Evolutionary conservation across 2,888 invertebrate species (phyloP).

Genomic region (Melanchra persicariae): DNA sequence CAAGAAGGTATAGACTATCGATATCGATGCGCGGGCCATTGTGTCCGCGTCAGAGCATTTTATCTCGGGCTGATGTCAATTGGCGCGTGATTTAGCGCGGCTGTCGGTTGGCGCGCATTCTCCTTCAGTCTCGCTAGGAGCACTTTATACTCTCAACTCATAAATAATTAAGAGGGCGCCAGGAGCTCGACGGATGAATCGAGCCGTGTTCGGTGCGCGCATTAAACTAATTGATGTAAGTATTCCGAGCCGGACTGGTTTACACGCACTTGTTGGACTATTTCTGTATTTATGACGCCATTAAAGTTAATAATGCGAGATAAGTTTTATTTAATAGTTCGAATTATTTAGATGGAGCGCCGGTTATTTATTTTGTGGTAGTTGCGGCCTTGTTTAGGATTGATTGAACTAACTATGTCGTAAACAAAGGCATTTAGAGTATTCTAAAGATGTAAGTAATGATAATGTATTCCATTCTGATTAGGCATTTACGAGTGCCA

Average conservation of each 20-base stretch:
- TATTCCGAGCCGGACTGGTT: slow-evolving; percentile 63
- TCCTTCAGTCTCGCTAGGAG: slow-evolving; percentile 72
- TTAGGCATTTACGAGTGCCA: background rate
- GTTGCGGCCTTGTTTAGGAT: slow-evolving; percentile 9
- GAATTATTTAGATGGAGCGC: slow-evolving; percentile 40
- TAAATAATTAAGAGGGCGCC: slow-evolving; percentile 74
- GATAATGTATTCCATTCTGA: background rate
- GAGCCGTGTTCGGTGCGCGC: slow-evolving; percentile 59
- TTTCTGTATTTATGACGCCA: slow-evolving; percentile 65
- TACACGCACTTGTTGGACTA: slow-evolving; percentile 67
- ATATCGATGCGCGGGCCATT: slow-evolving; percentile 64
- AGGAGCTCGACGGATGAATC: slow-evolving; percentile 63
- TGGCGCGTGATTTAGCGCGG: slow-evolving; percentile 76
- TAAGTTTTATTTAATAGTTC: slow-evolving; percentile 58
- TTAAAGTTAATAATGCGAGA: slow-evolving; percentile 66
- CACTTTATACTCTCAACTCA: slow-evolving; percentile 69
- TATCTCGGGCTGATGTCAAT: slow-evolving; percentile 66
- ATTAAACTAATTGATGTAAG: slow-evolving; percentile 71
- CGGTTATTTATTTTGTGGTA: slow-evolving; percentile 36
- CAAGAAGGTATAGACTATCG: slow-evolving; percentile 54
- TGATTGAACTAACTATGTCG: background rate
- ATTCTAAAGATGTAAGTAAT: background rate
- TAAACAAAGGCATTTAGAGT: background rate
- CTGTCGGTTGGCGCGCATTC: slow-evolving; percentile 74
- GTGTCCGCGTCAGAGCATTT: slow-evolving; percentile 69